These are phyloP conservation scores for Abscondita cerata DNA, from an alignment of 2,888 invertebrate species.

Conservation along the genomic window DNA sequence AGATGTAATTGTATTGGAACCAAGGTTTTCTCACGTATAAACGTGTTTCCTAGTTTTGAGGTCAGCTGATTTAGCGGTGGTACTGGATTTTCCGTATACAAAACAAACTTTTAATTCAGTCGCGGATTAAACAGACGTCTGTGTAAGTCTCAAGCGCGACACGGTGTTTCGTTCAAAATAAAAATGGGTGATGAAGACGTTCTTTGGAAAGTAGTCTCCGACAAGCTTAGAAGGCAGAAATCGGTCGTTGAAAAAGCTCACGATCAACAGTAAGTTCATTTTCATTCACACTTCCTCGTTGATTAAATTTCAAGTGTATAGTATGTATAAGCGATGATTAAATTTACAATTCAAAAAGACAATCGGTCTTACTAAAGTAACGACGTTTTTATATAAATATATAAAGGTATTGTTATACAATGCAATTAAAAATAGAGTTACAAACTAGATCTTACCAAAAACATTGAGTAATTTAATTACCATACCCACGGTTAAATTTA, in stretches of 20 bases:
- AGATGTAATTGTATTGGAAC: background rate
- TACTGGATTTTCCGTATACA: background rate
- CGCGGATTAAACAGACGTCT: no score
- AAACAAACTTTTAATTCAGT: background rate
- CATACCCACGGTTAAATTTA: background rate
- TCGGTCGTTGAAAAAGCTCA: constrained; percentile 69
- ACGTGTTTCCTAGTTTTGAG: constrained; percentile 1
- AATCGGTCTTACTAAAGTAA: no score
- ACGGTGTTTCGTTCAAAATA: background rate
- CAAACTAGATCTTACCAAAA: no score
- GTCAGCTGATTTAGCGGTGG: background rate
- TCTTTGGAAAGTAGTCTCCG: constrained; percentile 81
- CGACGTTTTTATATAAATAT: no score
- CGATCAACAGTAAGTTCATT: constrained; percentile 67
- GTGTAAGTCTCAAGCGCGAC: background rate
- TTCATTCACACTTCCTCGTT: no score
- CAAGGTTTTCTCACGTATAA: constrained; percentile 3
- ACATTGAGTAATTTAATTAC: no score
- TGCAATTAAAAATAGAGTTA: no score
- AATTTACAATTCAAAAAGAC: no score
- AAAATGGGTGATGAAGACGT: constrained; percentile 71
- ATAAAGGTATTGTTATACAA: no score
- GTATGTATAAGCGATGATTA: no score
- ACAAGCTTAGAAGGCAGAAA: constrained; percentile 69
- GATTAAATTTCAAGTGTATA: no score